These are phyloP conservation scores for Sprattus sprattus DNA, from an alignment of 2,113 vertebrate genomes.

Conservation along the genomic window DNA sequence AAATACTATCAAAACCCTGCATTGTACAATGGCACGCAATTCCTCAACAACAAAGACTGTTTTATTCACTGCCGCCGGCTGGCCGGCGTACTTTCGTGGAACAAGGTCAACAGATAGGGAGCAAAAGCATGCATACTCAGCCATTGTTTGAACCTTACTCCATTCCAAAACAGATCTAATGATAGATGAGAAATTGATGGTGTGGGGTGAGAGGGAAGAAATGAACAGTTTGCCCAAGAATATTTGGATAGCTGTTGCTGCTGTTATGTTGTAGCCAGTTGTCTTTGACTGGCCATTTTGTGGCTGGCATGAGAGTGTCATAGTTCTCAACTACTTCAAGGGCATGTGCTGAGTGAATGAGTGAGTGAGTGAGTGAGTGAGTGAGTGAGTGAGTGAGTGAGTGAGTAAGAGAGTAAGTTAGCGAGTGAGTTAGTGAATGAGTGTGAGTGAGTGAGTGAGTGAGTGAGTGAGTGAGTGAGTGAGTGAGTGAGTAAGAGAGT, in stretches of 20 bases:
- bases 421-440: neutral
- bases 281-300: too few relatives aligned
- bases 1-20: neutral
- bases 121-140: neutral
- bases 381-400: neutral
- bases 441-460: too few relatives aligned
- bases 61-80: neutral
- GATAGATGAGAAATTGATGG: neutral
- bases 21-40: neutral
- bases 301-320: neutral
- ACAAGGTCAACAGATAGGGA: neutral
- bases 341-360: neutral
- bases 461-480: too few relatives aligned
- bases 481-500: too few relatives aligned
- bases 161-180: neutral
- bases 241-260: neutral
- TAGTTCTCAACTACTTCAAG: neutral
- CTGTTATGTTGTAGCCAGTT: neutral
- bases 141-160: neutral
- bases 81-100: neutral
- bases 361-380: neutral
- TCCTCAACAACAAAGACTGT: neutral
- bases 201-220: neutral
- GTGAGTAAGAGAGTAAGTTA: neutral
- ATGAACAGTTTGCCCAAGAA: neutral